Evolutionary conservation across 2,888 invertebrate genomes (phyloP), one percentile per base, ranked within the genome.

Genomic region (Ferdinandea cuprea): DNA sequence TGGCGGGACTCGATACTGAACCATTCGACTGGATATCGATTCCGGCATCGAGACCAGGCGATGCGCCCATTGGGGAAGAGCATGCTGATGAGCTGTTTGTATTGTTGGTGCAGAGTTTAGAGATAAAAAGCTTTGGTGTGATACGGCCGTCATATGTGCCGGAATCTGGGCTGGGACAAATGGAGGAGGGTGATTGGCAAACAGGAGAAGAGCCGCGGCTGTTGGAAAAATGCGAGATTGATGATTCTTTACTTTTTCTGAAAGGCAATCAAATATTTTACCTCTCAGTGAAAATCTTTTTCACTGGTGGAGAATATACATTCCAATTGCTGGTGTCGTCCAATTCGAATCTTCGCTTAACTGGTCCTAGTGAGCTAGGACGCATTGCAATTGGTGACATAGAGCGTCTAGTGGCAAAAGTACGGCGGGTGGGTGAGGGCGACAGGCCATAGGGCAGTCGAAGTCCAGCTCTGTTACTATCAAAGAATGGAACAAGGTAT

Each of bases 341-440:
- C 46, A 91, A 74, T 63, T 91, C 91, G 65, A 91, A 91, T 85
- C 91, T 91, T 17, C 93, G 90, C 85, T 92, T 91, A 17, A 94
- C 93, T 0, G 94, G 94, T 56, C 94, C 95, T 87, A 96, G 91
- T 81, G 94, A 93, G 56, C 95, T 95, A 13, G 96, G 95, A 66
- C 97, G 92, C 91, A 96, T 93, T 9, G 96, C 94, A 86, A 97
- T 97, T 0, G 98, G 98, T 85, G 97, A 97, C 87, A 97, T 94
- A 86, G 97, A 97, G 73, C 96, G 94, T 87, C 96, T 93, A 56
- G 95, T 95, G 81, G 95, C 94, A 90, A 95, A 96, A 59, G 94
- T 93, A 87, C 95, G 96, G 83, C 97, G 93, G 28, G 97, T 97
- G 2, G 97, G 97, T 85, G 96, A 96, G 19, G 96, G 96, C 7